phyloP scores from a whole-genome alignment of 2,888 invertebrate genomes.

The Heliconius ethilla region DNA sequence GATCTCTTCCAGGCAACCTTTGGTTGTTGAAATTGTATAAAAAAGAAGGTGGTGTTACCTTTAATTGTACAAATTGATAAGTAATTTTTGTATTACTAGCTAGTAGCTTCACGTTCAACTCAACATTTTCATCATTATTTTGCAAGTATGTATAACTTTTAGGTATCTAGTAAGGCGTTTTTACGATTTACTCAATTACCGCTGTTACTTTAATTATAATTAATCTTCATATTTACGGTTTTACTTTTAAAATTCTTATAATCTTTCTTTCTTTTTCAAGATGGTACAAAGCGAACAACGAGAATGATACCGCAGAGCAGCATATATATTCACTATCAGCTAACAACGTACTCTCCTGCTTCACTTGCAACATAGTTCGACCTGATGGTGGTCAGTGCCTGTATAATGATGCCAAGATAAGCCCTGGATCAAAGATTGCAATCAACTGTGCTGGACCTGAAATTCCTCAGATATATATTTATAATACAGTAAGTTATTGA shows the following conservation, averaged over 20 bases:
- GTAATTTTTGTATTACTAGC: too few relatives aligned
- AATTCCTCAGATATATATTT: constrained; percentile 87
- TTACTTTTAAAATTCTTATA: neutral
- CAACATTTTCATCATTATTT: too few relatives aligned
- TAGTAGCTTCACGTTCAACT: too few relatives aligned
- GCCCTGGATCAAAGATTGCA: constrained; percentile 85
- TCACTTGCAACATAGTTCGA: constrained; percentile 87
- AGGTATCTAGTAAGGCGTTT: too few relatives aligned
- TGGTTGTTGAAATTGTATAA: too few relatives aligned
- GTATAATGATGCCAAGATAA: constrained; percentile 87
- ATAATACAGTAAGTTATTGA: constrained; percentile 73
- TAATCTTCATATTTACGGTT: too few relatives aligned
- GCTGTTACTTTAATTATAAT: too few relatives aligned
- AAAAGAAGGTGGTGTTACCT: too few relatives aligned
- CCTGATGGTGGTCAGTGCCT: constrained; percentile 81
- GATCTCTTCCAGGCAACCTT: too few relatives aligned
- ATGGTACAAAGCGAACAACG: constrained; percentile 92
- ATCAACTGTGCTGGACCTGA: constrained; percentile 92
- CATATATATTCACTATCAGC: constrained; percentile 89
- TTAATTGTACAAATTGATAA: too few relatives aligned
- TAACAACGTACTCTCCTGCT: constrained; percentile 82
- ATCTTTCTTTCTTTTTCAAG: constrained; percentile 68
- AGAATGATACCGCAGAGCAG: constrained; percentile 87
- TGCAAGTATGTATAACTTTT: too few relatives aligned
- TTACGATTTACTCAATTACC: too few relatives aligned